Percentiles rank a stretch among this genome's conserved stretches.
These are phyloP conservation scores for Cyprinella venusta DNA, from an alignment of 2,797 vertebrate genomes.

Conservation along the genomic window DNA sequence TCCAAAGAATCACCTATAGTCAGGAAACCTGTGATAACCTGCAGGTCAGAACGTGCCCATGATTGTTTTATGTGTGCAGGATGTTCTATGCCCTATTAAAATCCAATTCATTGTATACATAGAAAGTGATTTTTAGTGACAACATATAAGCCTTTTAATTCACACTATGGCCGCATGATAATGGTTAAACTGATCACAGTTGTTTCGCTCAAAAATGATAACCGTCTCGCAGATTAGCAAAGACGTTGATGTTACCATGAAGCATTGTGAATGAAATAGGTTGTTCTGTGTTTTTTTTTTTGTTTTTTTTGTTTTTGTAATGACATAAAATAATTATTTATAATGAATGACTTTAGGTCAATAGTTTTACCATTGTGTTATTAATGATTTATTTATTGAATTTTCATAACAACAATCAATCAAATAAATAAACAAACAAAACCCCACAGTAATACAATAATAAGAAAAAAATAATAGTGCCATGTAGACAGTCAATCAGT, in stretches of 20 bases:
- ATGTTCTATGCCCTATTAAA: not conserved
- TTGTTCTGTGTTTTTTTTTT: not conserved
- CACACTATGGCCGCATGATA: not conserved
- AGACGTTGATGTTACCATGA: not conserved
- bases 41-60: constrained; percentile 80
- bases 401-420: not conserved
- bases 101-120: not conserved
- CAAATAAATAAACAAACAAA: not conserved
- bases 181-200: not conserved
- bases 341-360: not conserved
- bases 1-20: constrained; percentile 97
- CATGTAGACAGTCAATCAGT: not conserved
- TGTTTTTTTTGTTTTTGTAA: not conserved
- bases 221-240: not conserved
- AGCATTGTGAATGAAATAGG: not conserved
- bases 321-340: not conserved
- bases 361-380: not conserved
- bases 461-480: not conserved
- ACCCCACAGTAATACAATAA: not conserved
- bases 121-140: not conserved
- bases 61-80: not conserved
- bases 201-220: not conserved
- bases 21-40: constrained; percentile 98
- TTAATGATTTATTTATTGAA: not conserved
- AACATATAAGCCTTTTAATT: not conserved